A percentile compares a stretch with the other conserved stretches of the same genome.
Conservation (phyloP, 1,140 invertebrate genomes). For the Ctenoplectra terminalis region DNA sequence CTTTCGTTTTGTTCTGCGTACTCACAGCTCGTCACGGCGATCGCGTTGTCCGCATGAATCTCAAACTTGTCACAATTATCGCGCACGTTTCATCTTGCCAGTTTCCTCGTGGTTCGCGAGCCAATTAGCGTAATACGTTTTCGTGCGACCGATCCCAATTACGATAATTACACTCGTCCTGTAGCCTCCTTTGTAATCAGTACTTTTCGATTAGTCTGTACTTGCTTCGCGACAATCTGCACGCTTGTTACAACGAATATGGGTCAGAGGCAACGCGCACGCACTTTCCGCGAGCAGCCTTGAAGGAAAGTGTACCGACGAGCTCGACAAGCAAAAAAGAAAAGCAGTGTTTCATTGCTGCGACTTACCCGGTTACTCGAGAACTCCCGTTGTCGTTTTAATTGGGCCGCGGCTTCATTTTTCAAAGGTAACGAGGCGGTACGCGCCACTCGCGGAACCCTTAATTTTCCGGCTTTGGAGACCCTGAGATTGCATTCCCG, state of each 20-base stretch:
- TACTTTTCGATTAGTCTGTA: background rate
- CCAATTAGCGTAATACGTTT: constrained; percentile 2
- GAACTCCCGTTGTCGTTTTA: constrained; percentile 42
- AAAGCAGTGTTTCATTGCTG: background rate
- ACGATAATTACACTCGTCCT: background rate
- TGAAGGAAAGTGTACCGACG: background rate
- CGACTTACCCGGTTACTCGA: background rate
- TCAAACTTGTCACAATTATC: background rate
- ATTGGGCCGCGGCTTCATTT: constrained; percentile 41
- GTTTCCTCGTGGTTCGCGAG: background rate
- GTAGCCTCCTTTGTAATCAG: background rate
- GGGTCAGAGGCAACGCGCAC: background rate
- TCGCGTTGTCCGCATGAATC: constrained; percentile 56
- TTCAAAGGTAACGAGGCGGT: constrained; percentile 27
- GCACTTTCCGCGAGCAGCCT: background rate
- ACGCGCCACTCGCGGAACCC: background rate
- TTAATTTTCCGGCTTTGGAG: background rate
- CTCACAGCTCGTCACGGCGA: no score
- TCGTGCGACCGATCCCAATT: background rate
- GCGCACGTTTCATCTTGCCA: background rate
- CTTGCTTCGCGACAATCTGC: background rate
- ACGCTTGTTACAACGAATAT: background rate
- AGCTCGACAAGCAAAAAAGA: background rate
- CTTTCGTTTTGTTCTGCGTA: background rate
- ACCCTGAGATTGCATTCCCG: background rate